Evolutionary conservation across 2,888 invertebrate genomes (phyloP), one percentile per base, ranked within the genome.

Genomic region (Cyrtodaria siliqua): DNA sequence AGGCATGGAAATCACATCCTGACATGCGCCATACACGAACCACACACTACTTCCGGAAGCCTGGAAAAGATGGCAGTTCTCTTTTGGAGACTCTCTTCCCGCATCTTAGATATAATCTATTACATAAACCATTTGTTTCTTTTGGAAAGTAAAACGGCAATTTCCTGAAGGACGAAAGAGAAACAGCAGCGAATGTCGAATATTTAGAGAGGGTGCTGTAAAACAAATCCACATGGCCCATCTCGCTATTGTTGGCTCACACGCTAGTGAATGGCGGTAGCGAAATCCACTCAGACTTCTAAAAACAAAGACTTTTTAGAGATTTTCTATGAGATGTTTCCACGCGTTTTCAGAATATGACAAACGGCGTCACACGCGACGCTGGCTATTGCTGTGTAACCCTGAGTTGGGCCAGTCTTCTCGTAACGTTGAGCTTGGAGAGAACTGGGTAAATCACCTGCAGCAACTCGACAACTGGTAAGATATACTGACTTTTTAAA

Each of bases 221-320:
- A 99, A 99, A 93, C 95, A 98, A 73, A 96, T 99, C 61, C 99
- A 99, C 93, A 99, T 99, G 99, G 99, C 99, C 0, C 95, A 98
- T 93, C 94, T 99, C 84, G 96, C 97, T 70, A 96, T 99, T 82
- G 96, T 99, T 61, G 99, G 98, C 62, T 96, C 98, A 0, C 99
- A 99, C 92, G 98, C 97, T 4, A n/a, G 96, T 99, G 75, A 99
- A 99, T 92, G 99, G 99, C 49, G 99, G 99, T 0, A 99, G 99
- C 0, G 95, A 96, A 82, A 96, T 99, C 81, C 99, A 99, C 94
- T 98, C 99, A 0, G 97, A 99, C 71, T 98, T 99, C 89, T 95
- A 99, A 67, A 98, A 98, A 93, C 95, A 95, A 9, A 95, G 96
- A 77, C 94, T 98, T 94, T 94, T 99, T 95, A 96, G 95, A 84